A percentile compares a stretch with the other conserved stretches of the same genome.
phyloP scores from a whole-genome alignment of 1,140 invertebrate species.

The Drosophila chauvacae region DNA sequence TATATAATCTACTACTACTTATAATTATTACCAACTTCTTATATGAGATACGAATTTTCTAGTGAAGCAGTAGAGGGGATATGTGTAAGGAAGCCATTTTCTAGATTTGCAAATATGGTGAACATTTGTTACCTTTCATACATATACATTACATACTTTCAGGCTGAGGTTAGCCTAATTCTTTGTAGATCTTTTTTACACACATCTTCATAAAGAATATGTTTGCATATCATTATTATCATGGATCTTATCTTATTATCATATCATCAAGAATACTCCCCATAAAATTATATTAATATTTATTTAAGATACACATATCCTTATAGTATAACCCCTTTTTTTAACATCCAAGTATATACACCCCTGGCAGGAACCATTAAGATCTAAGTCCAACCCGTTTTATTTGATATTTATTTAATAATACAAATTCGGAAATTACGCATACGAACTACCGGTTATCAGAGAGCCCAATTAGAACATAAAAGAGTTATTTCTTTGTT shows the following conservation, averaged over 20 bases:
- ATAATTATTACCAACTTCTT: no score
- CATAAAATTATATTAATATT: not conserved
- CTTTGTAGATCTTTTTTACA: not conserved
- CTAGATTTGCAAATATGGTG: not conserved
- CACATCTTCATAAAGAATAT: not conserved
- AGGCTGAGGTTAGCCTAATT: not conserved
- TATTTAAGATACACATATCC: not conserved
- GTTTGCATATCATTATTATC: not conserved
- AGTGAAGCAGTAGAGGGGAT: not conserved
- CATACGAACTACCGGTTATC: conserved; percentile 14
- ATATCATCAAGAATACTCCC: no score
- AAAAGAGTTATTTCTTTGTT: conserved; percentile 17
- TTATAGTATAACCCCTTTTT: not conserved
- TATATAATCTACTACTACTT: not conserved
- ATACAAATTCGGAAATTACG: conserved; percentile 16
- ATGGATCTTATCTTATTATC: not conserved
- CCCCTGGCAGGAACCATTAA: not conserved
- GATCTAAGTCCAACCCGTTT: not conserved
- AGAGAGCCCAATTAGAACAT: conserved; percentile 3
- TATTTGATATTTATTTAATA: not conserved
- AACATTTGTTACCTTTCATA: no score
- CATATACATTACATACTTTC: conserved; percentile 13
- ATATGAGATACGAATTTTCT: not conserved
- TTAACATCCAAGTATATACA: not conserved
- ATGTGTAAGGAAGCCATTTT: not conserved